Evolutionary conservation across 1,140 invertebrate species (phyloP), one percentile per base, ranked within the genome.

Genomic region (Trissolcus basalis): DNA sequence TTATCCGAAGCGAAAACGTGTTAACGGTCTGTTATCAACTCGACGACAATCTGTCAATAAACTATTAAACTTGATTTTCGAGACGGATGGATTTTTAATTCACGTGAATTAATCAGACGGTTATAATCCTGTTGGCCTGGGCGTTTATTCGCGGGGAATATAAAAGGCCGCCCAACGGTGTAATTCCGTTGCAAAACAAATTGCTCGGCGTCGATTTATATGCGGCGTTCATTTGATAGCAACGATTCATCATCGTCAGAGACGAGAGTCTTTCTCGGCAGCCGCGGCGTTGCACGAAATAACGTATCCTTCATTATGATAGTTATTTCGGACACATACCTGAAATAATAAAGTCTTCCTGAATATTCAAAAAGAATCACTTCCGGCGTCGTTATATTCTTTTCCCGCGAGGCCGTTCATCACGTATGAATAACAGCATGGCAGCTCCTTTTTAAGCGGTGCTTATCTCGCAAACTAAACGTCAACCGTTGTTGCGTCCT

Each of bases 381-480:
- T 72, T 73, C 69, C 71, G 63, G 59, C 55, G 36, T 60, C 41
- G 33, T 58, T 76, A 58, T 76, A n/a, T 74, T 74, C 56, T 50
- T 39, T 47, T 64, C 35, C 61, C 60, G 68, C 64, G 65, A 65
- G 55, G 69, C 67, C 65, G 72, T 80, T 78, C 72, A 77, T 79
- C 78, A 79, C 69, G 54, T 43, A 60, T 63, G 51, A 80, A 74
- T 74, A 72, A 80, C 58, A 55, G 44, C 61, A 19, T 51, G 44
- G 43, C 53, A 67, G 67, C 47, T 54, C 12, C 64, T 64, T 78
- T 82, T 78, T 77, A 70, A 73, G 72, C 77, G 63, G 59, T 15
- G 78, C 77, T 82, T 82, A 80, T 82, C 77, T 78, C 67, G 56
- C 78, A 77, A 74, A 79, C 67, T 67, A 70, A 79, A 72, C 67